Percentiles rank a stretch among this genome's conserved stretches.
These are phyloP conservation scores for Polydesmus complanatus DNA, from an alignment of 2,888 invertebrate genomes.

Conservation along the genomic window DNA sequence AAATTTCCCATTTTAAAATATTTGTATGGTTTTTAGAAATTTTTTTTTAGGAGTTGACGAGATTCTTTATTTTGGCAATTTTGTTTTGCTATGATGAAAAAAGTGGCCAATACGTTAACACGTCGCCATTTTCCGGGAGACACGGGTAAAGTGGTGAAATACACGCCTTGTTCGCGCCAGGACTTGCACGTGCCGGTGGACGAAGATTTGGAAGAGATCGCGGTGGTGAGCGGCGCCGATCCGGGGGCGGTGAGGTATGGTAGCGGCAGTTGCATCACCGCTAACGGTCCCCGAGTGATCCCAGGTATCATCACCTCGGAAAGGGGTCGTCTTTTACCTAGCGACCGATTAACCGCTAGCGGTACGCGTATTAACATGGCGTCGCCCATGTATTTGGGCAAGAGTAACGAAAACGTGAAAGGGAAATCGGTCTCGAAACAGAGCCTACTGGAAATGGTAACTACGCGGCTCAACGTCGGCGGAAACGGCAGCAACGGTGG, in stretches of 20 bases:
- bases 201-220: slow-evolving; percentile 36
- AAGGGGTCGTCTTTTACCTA: slow-evolving; percentile 27
- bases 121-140: slow-evolving; percentile 19
- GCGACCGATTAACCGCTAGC: slow-evolving; percentile 42
- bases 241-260: slow-evolving; percentile 44
- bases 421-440: slow-evolving; percentile 45
- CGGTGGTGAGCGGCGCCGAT: slow-evolving; percentile 45
- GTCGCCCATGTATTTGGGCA: slow-evolving; percentile 30
- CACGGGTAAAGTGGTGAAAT: slow-evolving; percentile 13
- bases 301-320: slow-evolving; percentile 32
- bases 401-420: slow-evolving; percentile 21
- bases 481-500: slow-evolving; percentile 22
- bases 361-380: slow-evolving; percentile 39
- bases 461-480: slow-evolving; percentile 49
- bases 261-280: slow-evolving; percentile 38
- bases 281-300: slow-evolving; percentile 44
- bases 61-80: no score
- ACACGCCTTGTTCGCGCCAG: not conserved
- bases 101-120: slow-evolving; percentile 15
- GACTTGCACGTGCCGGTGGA: slow-evolving; percentile 23
- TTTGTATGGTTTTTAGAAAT: no score
- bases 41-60: no score
- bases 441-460: slow-evolving; percentile 54
- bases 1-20: no score
- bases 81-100: not conserved